These are phyloP conservation scores for Microtus oregoni DNA, from an alignment of 2,113 vertebrate species.

Conservation along the genomic window DNA sequence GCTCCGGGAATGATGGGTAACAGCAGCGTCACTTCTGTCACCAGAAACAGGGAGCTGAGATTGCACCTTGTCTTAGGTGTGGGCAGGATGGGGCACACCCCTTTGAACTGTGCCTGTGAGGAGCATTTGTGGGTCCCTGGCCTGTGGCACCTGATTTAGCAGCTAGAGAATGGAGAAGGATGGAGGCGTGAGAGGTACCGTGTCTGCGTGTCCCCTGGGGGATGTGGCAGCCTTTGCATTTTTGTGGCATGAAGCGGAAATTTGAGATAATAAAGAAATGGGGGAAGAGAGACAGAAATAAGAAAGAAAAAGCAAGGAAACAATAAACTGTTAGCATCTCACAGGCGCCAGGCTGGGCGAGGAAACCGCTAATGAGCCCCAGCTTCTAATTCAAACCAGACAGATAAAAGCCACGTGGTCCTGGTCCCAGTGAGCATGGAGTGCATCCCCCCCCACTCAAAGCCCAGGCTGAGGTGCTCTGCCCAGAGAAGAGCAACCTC, in stretches of 20 bases:
- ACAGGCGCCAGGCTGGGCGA: constrained; percentile 70
- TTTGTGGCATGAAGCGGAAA: constrained; percentile 70
- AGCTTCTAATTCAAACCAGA: constrained; percentile 77
- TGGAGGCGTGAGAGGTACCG: rapidly evolving
- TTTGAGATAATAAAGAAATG: constrained; percentile 69
- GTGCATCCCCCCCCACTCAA: background rate
- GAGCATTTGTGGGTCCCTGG: rapidly evolving
- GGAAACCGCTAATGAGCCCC: constrained; percentile 73
- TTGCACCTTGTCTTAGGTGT: too few species aligned
- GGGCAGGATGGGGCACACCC: background rate
- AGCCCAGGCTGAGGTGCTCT: background rate
- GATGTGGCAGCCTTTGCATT: constrained; percentile 52
- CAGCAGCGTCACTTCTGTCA: too few species aligned
- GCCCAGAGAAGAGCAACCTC: background rate
- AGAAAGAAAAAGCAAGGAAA: constrained; percentile 65
- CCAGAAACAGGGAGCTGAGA: background rate
- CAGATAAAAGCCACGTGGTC: constrained; percentile 10
- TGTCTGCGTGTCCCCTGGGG: background rate
- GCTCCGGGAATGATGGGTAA: background rate
- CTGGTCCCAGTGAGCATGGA: background rate
- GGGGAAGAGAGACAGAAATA: constrained; percentile 48
- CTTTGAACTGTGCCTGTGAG: background rate
- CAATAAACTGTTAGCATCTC: constrained; percentile 76
- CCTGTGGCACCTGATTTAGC: background rate
- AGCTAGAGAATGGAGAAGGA: background rate